Evolutionary conservation across 2,113 vertebrate species (phyloP).

Genomic region (Atrichornis clamosus): DNA sequence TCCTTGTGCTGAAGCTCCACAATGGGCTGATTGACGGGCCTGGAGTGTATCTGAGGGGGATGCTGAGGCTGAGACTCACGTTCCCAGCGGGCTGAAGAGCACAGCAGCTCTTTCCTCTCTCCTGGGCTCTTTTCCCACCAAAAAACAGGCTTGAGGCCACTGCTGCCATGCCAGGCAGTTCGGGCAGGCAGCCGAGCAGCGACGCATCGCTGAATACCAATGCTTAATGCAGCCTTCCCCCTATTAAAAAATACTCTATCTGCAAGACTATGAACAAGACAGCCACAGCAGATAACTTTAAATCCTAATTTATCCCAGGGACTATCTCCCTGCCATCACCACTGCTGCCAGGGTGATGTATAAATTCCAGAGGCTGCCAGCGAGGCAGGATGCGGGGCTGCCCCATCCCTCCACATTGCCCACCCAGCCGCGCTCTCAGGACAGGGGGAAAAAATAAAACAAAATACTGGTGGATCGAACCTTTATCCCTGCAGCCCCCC

Average conservation of each 20-base stretch:
- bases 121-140: background rate
- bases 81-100: background rate
- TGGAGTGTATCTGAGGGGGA: fast-evolving
- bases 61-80: background rate
- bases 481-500: background rate
- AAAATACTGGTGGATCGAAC: fast-evolving
- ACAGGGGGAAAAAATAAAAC: fast-evolving
- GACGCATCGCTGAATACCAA: background rate
- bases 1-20: background rate
- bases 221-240: background rate
- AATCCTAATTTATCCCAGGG: background rate
- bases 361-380: background rate
- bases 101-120: background rate
- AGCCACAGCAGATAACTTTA: background rate
- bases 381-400: fast-evolving
- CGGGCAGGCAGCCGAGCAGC: background rate
- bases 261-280: background rate
- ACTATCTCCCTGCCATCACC: background rate
- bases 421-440: fast-evolving
- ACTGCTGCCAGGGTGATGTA: background rate
- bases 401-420: fast-evolving
- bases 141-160: background rate
- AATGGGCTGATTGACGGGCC: background rate
- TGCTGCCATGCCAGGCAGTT: background rate
- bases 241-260: background rate